Evolutionary conservation across 1,140 invertebrate species (phyloP), one percentile per base, ranked within the genome.

Genomic region (Schlechtendalia chinensis): DNA sequence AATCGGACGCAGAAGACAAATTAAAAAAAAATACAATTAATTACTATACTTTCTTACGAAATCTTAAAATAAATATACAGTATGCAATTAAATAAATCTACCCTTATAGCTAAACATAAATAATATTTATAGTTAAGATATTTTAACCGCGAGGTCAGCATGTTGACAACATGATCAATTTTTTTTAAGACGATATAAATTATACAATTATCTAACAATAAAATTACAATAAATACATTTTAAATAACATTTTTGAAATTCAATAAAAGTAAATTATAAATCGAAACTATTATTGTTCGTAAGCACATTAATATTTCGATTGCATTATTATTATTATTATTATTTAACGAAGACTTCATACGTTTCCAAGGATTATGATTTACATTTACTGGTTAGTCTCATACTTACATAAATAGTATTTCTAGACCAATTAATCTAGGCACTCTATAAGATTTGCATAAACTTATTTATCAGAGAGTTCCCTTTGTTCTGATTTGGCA

Each of bases 401-500:
- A 5, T 69, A 19, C 32, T 67, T n/a, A 39, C 32, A 67, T 22
- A 19, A 67, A 67, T 67, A n/a, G 4, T 67, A 69, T 69, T 69
- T 69, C 22, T 69, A 69, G 45, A 50, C 67, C 39, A 47, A 69
- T 69, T 69, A 69, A 67, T 67, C 63, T 19, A 50, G 45, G 47
- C 67, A 10, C 3, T 50, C 1, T 27, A 6, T 69, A 50, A 27
- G 24, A 50, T 27, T 5, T 50, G 47, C 27, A 50, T 17, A 11
- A 50, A 24, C 19, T 5, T 14, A 50, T 69, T 10, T 27, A 69
- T 47, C 16, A 58, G 54, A 59, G 74, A 59, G 24, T 39, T 77
- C 32, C 54, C 54, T n/a, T 77, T 77, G 29, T 45, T 56, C 54
- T 0, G 29, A 58, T 58, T 61, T 77, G 74, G 74, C 74, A 77